Evolutionary conservation across 2,797 vertebrate species (phyloP), one percentile per base, ranked within the genome.

Genomic region (Gymnothorax javanicus): DNA sequence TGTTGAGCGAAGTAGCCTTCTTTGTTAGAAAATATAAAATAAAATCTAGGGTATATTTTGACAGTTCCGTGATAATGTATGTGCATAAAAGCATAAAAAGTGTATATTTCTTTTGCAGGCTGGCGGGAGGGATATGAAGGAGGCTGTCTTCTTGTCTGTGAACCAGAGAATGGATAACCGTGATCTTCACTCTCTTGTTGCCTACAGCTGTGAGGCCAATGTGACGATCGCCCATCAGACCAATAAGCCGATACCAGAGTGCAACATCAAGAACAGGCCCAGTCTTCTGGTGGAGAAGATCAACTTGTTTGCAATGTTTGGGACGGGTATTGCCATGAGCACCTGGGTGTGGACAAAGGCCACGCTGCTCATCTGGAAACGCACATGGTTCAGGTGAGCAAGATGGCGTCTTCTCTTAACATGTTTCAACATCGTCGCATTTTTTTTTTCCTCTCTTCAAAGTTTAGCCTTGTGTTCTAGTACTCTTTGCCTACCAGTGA

Each of bases 301-400:
- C 93, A 99, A 99, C 91, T 96, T 99, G 86, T 99, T 99, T 57
- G 98, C 98, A 90, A 99, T 99, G 98, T 99, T 99, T 17, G 99
- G 98, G 84, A 99, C 99, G 0, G 99, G 98, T 15, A 97, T 99
- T 52, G 96, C 97, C 89, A 99, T 99, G 99, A 99, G 99, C 90
- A 99, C 98, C 84, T 99, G 99, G 99, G 98, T 99, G 67, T 99
- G 99, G 99, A 99, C 99, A 91, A 99, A 99, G 92, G 99, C 99
- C 91, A 99, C 99, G 0, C 95, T 99, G 89, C 97, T 99, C 89
- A 99, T 99, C 93, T 99, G 99, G 99, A 98, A 97, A 91, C 97
- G 98, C 56, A 99, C 98, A 88, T 99, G 98, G 98, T 98, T 96
- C 96, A 98, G 97, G 99, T 99, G 92, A 91, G 95, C 54, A 75